Evolutionary conservation across 2,888 invertebrate species (phyloP).

Genomic region (Meganola albula): DNA sequence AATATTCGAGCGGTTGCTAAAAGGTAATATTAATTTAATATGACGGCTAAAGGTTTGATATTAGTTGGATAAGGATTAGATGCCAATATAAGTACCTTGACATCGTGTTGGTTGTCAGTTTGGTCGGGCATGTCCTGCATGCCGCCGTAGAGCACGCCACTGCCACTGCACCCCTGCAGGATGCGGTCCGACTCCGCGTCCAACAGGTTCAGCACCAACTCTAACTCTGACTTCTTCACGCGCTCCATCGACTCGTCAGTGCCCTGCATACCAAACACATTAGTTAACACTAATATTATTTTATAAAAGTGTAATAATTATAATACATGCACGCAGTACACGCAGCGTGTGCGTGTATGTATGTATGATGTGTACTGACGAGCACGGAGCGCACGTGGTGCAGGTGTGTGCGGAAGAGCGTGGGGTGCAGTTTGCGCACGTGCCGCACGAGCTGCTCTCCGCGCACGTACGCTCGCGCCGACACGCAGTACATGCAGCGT

Average conservation of each 20-base stretch:
- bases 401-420: constrained; percentile 73
- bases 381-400: constrained; percentile 50
- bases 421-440: constrained; percentile 83
- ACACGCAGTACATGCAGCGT: constrained; percentile 84
- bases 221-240: constrained; percentile 59
- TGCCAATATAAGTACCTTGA: too few relatives aligned
- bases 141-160: constrained; percentile 60
- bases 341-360: constrained; percentile 83
- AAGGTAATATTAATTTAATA: too few relatives aligned
- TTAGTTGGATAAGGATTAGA: too few relatives aligned
- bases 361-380: constrained; percentile 70
- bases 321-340: constrained; percentile 83
- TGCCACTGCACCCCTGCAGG: constrained; percentile 52
- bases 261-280: too few relatives aligned
- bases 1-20: too few relatives aligned
- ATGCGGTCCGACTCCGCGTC: constrained; percentile 68
- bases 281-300: neutral
- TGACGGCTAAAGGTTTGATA: too few relatives aligned
- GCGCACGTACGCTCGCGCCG: constrained; percentile 84
- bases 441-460: constrained; percentile 87
- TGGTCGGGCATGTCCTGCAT: constrained; percentile 39
- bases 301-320: neutral
- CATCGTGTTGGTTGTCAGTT: constrained; percentile 10
- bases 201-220: constrained; percentile 55
- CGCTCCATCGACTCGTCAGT: constrained; percentile 36